Percentiles rank a stretch among this genome's conserved stretches.
Evolutionary conservation across 2,113 vertebrate species (phyloP).

Genomic region (Oostethus manadensis): DNA sequence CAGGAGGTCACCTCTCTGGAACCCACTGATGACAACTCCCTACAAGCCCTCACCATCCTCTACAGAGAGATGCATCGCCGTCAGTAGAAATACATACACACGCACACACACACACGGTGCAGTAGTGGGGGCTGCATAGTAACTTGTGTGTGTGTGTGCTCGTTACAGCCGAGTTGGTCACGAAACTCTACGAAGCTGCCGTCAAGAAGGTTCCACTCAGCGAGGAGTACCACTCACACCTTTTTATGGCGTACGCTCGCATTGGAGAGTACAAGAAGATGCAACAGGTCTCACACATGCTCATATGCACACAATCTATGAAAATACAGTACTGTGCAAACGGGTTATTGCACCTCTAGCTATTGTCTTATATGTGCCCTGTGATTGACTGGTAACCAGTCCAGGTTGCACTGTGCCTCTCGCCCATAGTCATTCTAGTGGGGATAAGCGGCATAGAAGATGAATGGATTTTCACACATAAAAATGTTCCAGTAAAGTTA

Average conservation of each 20-base stretch:
- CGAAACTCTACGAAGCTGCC: constrained; percentile 94
- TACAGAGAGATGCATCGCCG: constrained; percentile 98
- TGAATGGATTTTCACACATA: too few species aligned
- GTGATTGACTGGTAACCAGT: too few species aligned
- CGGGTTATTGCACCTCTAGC: too few species aligned
- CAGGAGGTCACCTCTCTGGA: constrained; percentile 92
- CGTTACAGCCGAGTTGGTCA: constrained; percentile 87
- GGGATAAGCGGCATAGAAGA: too few species aligned
- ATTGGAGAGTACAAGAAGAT: constrained; percentile 99
- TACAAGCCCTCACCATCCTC: constrained; percentile 94
- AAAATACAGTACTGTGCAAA: too few species aligned
- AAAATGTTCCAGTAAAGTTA: too few species aligned
- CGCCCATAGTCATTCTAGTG: too few species aligned
- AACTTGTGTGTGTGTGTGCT: background rate
- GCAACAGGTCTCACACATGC: constrained; percentile 85
- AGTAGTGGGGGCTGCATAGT: background rate
- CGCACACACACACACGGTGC: background rate
- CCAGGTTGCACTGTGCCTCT: too few species aligned
- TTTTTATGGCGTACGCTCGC: constrained; percentile 98
- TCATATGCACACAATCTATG: background rate
- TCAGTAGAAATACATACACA: constrained; percentile 62
- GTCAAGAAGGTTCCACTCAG: constrained; percentile 96
- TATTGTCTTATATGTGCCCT: too few species aligned
- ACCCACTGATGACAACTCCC: constrained; percentile 95
- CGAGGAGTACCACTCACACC: constrained; percentile 97